phyloP scores from a whole-genome alignment of 2,888 invertebrate genomes.

The Cabera pusaria region DNA sequence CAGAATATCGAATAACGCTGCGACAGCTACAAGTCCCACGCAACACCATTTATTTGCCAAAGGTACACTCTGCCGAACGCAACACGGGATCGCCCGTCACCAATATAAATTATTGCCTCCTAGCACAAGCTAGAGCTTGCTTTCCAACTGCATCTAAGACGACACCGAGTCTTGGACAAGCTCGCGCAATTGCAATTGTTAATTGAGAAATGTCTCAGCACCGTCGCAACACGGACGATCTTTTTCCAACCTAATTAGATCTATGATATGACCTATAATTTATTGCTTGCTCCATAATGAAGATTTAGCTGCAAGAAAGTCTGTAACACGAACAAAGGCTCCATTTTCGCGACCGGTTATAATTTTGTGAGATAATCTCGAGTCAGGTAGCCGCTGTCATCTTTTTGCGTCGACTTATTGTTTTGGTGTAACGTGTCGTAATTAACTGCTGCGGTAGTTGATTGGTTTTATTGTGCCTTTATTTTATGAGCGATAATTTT shows the following conservation, averaged over 20 bases:
- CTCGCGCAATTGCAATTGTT: constrained; percentile 19
- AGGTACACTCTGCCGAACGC: constrained; percentile 43
- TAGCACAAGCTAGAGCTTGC: constrained; percentile 29
- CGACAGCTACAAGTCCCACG: constrained; percentile 45
- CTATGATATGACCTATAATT: constrained; percentile 63
- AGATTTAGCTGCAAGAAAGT: constrained; percentile 67
- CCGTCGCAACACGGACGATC: constrained; percentile 24
- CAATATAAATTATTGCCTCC: constrained; percentile 60
- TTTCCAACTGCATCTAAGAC: constrained; percentile 31
- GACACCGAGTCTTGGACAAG: constrained; percentile 14
- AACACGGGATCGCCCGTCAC: constrained; percentile 65
- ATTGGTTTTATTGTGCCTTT: constrained; percentile 18
- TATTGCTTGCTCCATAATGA: constrained; percentile 66
- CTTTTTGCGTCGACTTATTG: constrained; percentile 42
- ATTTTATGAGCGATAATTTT: constrained; percentile 24
- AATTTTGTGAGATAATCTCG: constrained; percentile 67
- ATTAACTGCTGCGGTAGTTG: constrained; percentile 26
- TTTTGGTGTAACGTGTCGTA: constrained; percentile 30
- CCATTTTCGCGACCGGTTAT: constrained; percentile 55
- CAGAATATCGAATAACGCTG: constrained; percentile 61
- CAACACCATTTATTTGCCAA: constrained; percentile 64
- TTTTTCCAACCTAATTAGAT: constrained; percentile 52
- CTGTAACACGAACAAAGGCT: constrained; percentile 55
- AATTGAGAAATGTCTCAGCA: constrained; percentile 30
- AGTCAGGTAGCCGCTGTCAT: constrained; percentile 59